Evolutionary conservation across 2,888 invertebrate genomes (phyloP).

Genomic region (Caenorhabditis plicata): DNA sequence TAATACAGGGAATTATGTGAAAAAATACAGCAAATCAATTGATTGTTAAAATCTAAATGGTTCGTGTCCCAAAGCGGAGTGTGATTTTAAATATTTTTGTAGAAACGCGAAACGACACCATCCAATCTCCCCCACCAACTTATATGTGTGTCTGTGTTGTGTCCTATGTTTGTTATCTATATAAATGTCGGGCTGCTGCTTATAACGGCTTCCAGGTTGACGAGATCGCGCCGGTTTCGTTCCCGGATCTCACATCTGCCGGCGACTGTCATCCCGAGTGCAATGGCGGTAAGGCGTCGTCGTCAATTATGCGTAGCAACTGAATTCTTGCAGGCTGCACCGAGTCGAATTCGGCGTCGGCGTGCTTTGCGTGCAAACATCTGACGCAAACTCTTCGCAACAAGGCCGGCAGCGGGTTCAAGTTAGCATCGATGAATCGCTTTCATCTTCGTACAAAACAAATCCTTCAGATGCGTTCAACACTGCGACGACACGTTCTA

Average conservation of each 20-base stretch:
- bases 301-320: background rate
- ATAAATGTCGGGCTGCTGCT: too few relatives aligned
- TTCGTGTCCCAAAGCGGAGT: too few relatives aligned
- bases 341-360: constrained; percentile 52
- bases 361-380: constrained; percentile 62
- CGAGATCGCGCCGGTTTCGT: constrained; percentile 30
- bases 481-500: constrained; percentile 63
- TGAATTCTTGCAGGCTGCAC: constrained; percentile 23
- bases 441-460: too few relatives aligned
- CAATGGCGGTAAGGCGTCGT: constrained; percentile 33
- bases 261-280: constrained; percentile 61
- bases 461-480: constrained; percentile 62
- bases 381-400: constrained; percentile 59
- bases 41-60: too few relatives aligned
- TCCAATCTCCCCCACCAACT: too few relatives aligned
- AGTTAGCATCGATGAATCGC: too few relatives aligned
- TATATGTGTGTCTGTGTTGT: too few relatives aligned
- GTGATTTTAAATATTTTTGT: too few relatives aligned
- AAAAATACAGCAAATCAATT: too few relatives aligned
- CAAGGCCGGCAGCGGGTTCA: constrained; percentile 59
- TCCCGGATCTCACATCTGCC: constrained; percentile 57
- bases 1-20: too few relatives aligned
- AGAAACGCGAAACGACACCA: too few relatives aligned
- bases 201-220: constrained; percentile 26
- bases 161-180: too few relatives aligned